Evolutionary conservation across 2,113 vertebrate species (phyloP).

Genomic region (Gnathonemus echidnorhynchus): DNA sequence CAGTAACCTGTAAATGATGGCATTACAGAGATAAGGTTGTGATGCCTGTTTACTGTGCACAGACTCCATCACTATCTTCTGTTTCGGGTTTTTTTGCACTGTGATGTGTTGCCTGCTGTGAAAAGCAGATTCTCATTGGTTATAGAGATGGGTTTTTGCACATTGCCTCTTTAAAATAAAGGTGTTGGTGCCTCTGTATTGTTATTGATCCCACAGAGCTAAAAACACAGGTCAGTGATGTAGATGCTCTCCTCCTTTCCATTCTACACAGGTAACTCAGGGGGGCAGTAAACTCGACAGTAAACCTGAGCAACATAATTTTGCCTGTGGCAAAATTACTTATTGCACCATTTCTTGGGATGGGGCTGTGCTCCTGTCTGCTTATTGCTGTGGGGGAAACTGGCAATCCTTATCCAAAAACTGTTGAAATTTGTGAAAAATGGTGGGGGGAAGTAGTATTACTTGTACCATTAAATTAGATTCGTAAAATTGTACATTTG

Average conservation of each 20-base stretch:
- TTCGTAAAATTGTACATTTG: neutral
- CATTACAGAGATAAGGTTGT: neutral
- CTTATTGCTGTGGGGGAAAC: neutral
- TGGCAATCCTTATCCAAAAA: neutral
- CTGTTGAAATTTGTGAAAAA: neutral
- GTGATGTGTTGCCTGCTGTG: neutral
- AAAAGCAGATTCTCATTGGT: neutral
- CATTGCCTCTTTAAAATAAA: neutral
- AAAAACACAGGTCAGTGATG: neutral
- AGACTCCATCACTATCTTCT: neutral
- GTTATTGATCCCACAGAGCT: neutral
- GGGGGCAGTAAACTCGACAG: neutral
- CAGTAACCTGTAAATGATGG: neutral
- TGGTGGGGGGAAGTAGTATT: neutral
- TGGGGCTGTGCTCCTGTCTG: neutral
- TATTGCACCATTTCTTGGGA: neutral
- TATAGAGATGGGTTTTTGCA: neutral
- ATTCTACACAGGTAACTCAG: neutral
- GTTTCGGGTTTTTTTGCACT: neutral
- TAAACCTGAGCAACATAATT: neutral
- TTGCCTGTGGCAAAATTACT: neutral
- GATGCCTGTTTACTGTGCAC: neutral
- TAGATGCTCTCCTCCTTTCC: neutral
- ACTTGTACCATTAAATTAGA: neutral
- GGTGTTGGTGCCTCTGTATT: neutral